phyloP scores from a whole-genome alignment of 2,113 vertebrate genomes.

The Sorex fumeus region DNA sequence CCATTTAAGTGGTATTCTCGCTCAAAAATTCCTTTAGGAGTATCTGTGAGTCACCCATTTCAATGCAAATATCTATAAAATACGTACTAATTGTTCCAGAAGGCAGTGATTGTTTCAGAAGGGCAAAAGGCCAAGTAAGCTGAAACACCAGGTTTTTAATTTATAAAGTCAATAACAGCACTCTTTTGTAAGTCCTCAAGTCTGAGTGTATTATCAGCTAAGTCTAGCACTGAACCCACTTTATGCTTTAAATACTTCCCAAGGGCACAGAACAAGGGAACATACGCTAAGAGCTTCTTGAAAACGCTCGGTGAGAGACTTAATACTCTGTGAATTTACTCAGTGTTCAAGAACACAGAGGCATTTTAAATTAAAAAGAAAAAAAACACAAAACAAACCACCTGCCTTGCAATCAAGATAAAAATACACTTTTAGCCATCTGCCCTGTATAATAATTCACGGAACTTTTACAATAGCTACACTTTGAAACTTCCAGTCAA shows the following conservation, averaged over 20 bases:
- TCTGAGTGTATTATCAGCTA: background rate
- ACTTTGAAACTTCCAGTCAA: background rate
- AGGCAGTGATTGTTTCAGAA: constrained; percentile 59
- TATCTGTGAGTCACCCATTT: constrained; percentile 34
- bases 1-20: constrained; percentile 25
- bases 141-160: constrained; percentile 57
- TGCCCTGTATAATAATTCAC: background rate
- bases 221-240: constrained; percentile 11
- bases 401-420: background rate
- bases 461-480: background rate
- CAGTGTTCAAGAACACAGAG: constrained; percentile 8
- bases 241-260: constrained; percentile 34
- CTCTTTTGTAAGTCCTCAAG: constrained; percentile 37
- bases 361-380: background rate
- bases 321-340: background rate
- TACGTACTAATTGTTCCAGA: constrained; percentile 60
- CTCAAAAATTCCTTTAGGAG: constrained; percentile 49
- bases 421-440: background rate
- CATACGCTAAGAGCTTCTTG: background rate
- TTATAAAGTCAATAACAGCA: constrained; percentile 68
- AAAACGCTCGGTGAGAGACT: constrained; percentile 6
- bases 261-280: constrained; percentile 37
- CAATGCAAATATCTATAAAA: constrained; percentile 53
- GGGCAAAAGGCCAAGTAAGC: constrained; percentile 51
- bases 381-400: background rate